Conservation (phyloP, 2,797 vertebrate species). For the Hoplostethus mediterraneus region DNA sequence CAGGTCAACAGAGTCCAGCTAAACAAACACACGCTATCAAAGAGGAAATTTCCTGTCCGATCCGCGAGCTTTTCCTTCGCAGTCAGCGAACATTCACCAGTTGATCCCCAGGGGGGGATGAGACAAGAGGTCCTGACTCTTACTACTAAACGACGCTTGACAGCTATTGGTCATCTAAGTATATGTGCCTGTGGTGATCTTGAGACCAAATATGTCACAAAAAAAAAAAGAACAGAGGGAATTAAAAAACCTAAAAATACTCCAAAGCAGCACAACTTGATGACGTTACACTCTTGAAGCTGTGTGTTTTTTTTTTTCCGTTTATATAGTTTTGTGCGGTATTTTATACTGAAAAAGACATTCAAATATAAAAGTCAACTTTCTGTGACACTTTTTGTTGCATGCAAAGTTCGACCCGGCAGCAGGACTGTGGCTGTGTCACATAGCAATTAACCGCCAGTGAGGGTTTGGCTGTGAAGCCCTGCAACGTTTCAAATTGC, state of each 20-base stretch:
- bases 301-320: neutral
- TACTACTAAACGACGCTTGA: constrained; percentile 27
- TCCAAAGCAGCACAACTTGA: neutral
- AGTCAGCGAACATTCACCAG: constrained; percentile 69
- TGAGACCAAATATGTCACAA: neutral
- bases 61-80: constrained; percentile 74
- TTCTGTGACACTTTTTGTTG: constrained; percentile 43
- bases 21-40: constrained; percentile 83
- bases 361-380: constrained; percentile 10
- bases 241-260: neutral
- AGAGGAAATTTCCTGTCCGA: constrained; percentile 82
- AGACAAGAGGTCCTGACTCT: constrained; percentile 41
- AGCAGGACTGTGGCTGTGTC: constrained; percentile 55
- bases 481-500: constrained; percentile 75
- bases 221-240: neutral
- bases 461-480: constrained; percentile 70
- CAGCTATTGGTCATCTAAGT: constrained; percentile 14
- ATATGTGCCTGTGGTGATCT: neutral
- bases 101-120: constrained; percentile 58
- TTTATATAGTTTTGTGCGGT: neutral
- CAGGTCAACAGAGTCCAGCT: constrained; percentile 81
- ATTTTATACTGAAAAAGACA: neutral
- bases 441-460: constrained; percentile 74
- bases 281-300: neutral
- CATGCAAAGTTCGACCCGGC: constrained; percentile 30